Percentiles rank a stretch among this genome's conserved stretches.
Conservation (phyloP, 2,888 invertebrate species). For the Brenthis hecate region DNA sequence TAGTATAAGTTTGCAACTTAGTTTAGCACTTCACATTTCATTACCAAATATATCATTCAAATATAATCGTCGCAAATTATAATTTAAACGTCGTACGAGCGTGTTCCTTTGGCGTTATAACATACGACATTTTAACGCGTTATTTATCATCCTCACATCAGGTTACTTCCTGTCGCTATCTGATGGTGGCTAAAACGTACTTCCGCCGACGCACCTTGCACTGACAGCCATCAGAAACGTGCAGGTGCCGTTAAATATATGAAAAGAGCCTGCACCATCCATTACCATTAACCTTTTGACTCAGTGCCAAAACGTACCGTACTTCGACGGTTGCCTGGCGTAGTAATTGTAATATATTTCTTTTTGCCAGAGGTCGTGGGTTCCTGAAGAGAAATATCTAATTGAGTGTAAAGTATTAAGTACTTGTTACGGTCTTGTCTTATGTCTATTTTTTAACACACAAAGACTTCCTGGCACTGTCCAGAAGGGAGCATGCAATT, state of each 20-base stretch:
- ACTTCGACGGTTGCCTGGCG: no score
- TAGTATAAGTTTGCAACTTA: no score
- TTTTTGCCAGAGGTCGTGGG: neutral
- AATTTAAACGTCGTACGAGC: neutral
- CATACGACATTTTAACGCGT: neutral
- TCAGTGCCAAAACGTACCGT: no score
- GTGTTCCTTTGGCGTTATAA: neutral
- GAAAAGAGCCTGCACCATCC: neutral
- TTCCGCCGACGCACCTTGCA: slow-evolving; percentile 30
- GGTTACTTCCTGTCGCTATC: slow-evolving; percentile 32
- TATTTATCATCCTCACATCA: slow-evolving; percentile 23
- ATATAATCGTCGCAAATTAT: neutral
- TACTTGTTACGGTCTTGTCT: no score
- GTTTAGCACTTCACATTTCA: no score
- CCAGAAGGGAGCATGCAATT: no score
- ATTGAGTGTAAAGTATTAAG: no score
- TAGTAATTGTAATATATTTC: no score
- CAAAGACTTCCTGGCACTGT: no score
- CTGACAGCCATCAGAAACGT: slow-evolving; percentile 11
- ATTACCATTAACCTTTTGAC: slow-evolving; percentile 3
- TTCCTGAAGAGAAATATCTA: neutral
- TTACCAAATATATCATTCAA: no score
- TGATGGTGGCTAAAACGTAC: slow-evolving; percentile 37
- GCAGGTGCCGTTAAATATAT: slow-evolving; percentile 17
- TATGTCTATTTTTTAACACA: no score